Evolutionary conservation across 30 jellyfish, hydroid and myxozoan genomes (phyloP), one percentile per base, ranked within the genome.

Genomic region (Aurelia coerulea): DNA sequence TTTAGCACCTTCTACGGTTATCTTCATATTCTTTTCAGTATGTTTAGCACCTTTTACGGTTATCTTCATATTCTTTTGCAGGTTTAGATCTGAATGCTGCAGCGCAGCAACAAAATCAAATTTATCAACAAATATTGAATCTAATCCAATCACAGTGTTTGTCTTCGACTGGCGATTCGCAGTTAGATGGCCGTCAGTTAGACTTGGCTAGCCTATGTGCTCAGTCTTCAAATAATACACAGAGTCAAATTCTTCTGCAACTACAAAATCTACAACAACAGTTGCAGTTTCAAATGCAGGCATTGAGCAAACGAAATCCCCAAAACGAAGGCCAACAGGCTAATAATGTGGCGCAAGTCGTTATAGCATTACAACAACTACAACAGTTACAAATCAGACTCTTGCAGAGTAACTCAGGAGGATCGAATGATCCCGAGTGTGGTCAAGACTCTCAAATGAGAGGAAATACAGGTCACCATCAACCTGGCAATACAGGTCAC

Each of bases 241-340:
- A 58, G 54, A 34, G 41, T 60, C 80, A 83, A 54, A 39, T 83
- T n/a, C 54, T 37, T 15, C 49, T 52, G 54, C 85, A 76, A 17
- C 80, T 83, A 2, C 86, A 71, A 41, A 65, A 18, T 56, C 75
- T 83, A 13, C 92, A 83, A 62, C 82, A 68, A 64, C 74, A 69
- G 69, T 37, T 83, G 32, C 92, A 83, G 75, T 58, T 50, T 54
- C 92, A 83, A 41, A 70, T 83, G 92, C 92, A 71, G 34, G 49
- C 50, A 62, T 70, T 83, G 11, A 62, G 73, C 54, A 58, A 65
- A 18, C 86, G 64, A 60, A 23, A 70, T n/a, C 17, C 63, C 41
- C 85, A 83, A 65, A 73, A 42, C 63, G 86, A 33, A 9, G 81
- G 23, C 62, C 31, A 33, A 9, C 92, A 83, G 29, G 31, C 79